These are phyloP conservation scores for Tragelaphus scriptus DNA, from an alignment of 2,113 vertebrate genomes.

Conservation along the genomic window DNA sequence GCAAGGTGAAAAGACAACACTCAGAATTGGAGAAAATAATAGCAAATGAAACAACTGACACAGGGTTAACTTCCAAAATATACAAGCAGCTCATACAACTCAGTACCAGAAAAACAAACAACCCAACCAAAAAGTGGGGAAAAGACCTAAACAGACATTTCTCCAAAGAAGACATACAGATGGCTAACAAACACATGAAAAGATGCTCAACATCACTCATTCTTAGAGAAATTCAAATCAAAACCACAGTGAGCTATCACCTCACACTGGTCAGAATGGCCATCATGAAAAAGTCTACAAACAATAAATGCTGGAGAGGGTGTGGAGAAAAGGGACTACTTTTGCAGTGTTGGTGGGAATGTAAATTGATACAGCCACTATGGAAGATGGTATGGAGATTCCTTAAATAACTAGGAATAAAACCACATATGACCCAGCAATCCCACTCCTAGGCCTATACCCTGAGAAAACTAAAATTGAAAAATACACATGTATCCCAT, in stretches of 20 bases:
- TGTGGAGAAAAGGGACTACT: background rate
- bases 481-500: background rate
- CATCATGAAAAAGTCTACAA: background rate
- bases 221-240: background rate
- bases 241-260: background rate
- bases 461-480: background rate
- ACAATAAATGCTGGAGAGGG: background rate
- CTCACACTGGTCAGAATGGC: background rate
- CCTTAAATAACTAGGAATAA: background rate
- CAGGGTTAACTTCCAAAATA: background rate
- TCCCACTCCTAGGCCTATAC: background rate
- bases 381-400: background rate
- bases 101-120: background rate
- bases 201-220: background rate
- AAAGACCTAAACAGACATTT: background rate
- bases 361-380: background rate
- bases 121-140: background rate
- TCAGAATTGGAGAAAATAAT: background rate
- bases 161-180: background rate
- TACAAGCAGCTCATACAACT: background rate
- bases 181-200: background rate
- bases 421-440: background rate
- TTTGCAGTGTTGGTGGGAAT: background rate
- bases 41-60: background rate
- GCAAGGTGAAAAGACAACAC: background rate